These are phyloP conservation scores for Catonia carolina DNA, from an alignment of 2,888 invertebrate genomes.

Conservation along the genomic window DNA sequence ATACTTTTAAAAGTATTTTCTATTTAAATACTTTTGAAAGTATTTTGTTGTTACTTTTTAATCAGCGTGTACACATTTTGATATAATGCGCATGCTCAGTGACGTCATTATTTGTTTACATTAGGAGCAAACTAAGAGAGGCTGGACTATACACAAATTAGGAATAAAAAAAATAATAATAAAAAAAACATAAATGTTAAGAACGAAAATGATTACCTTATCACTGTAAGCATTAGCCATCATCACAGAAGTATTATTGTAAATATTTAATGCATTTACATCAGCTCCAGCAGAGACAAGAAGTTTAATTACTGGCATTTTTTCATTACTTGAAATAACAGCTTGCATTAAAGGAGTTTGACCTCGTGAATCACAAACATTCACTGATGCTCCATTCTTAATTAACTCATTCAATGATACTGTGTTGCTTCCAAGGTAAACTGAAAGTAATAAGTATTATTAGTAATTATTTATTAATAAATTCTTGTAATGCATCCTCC, in stretches of 20 bases:
- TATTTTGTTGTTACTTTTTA: too few species aligned
- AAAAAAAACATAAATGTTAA: too few species aligned
- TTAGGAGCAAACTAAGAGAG: too few species aligned
- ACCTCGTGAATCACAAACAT: constrained; percentile 8
- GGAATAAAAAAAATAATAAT: too few species aligned
- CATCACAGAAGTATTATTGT: neutral
- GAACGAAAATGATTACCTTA: too few species aligned
- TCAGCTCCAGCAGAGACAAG: constrained; percentile 13
- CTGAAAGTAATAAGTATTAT: constrained; percentile 2
- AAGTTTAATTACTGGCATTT: neutral
- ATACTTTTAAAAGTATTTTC: too few species aligned
- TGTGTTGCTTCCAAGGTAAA: constrained; percentile 11
- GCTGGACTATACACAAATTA: too few species aligned
- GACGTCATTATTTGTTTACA: too few species aligned
- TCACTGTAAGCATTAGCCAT: neutral
- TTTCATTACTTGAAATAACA: constrained; percentile 9
- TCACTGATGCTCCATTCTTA: constrained; percentile 7
- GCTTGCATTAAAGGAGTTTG: constrained; percentile 15
- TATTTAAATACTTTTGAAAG: too few species aligned
- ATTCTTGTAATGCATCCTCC: too few species aligned
- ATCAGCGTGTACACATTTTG: too few species aligned
- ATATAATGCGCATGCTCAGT: too few species aligned
- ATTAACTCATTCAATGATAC: constrained; percentile 10
- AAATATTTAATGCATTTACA: neutral
- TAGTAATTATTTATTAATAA: neutral